Evolutionary conservation across 2,888 invertebrate genomes (phyloP), one percentile per base, ranked within the genome.

Genomic region (Hirtodrosophila duncani): DNA sequence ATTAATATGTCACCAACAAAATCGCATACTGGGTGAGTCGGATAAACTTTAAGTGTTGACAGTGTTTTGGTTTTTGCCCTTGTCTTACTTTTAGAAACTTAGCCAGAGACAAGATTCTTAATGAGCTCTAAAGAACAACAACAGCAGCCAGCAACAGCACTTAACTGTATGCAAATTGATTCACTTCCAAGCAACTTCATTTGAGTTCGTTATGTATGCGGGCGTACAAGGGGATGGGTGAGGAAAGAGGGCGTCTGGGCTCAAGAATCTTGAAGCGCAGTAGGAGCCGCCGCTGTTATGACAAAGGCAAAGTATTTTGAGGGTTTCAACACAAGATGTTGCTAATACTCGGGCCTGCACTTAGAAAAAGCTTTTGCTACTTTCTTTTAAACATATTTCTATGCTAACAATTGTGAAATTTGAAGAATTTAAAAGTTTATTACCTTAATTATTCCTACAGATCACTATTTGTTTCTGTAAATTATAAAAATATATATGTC

Each of bases 131-230:
- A 52, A 55, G 57, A 57, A 29, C 27, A 11, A 45, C 21, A 38
- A 14, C 38, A 43, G 34, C 31, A 45, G 43, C 52, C 48, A 51
- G 48, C 61, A 11, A 10, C 31, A 55, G 44, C 52, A 44, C 31
- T 50, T 33, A 63, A 63, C 68, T 68, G 65, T 72, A 72, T 72
- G 72, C 61, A 72, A 75, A 75, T 75, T 52, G 66, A 66, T 59
- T 72, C 55, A 63, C 59, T 68, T 67, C 48, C 55, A 45, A 41
- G 50, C 61, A 67, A 75, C 75, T 74, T 77, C 55, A 69, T 67
- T 77, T 71, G 50, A 64, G 77, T 69, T 75, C 75, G 74, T 75
- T 75, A 75, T 48, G 64, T 77, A 75, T 75, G 72, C 75, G 64
- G 43, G 43, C 52, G 39, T n/a, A n/a, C n/a, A n/a, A n/a, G n/a